Evolutionary conservation across 2,113 vertebrate species (phyloP).

Genomic region (Rhea pennata): DNA sequence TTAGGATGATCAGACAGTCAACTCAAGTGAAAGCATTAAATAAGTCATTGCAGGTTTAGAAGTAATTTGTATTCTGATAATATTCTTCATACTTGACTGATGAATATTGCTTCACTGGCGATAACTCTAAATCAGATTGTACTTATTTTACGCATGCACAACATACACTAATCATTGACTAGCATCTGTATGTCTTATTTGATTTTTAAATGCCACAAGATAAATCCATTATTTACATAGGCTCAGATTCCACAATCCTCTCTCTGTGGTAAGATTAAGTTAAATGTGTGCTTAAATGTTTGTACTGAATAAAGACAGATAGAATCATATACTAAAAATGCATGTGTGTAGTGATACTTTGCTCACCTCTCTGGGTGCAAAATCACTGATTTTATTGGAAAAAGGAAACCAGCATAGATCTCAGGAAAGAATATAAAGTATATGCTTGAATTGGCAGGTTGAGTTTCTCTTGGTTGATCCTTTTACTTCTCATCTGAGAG

Average conservation of each 20-base stretch:
- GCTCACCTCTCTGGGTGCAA: not conserved
- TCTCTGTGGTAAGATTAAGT: not conserved
- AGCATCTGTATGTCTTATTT: not conserved
- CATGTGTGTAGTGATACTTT: not conserved
- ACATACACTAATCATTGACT: not conserved
- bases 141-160: not conserved
- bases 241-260: not conserved
- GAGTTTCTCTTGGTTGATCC: not conserved
- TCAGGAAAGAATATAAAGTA: not conserved
- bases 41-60: not conserved
- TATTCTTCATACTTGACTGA: not conserved
- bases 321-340: not conserved
- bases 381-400: not conserved
- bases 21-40: not conserved
- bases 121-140: not conserved
- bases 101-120: not conserved
- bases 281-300: not conserved
- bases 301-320: not conserved
- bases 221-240: not conserved
- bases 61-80: not conserved
- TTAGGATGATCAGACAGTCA: not conserved
- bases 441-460: not conserved
- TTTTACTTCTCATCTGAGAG: not conserved
- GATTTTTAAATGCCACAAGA: not conserved
- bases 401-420: not conserved